Conservation (phyloP, 1,140 invertebrate species). For the Drosophila eugracilis region DNA sequence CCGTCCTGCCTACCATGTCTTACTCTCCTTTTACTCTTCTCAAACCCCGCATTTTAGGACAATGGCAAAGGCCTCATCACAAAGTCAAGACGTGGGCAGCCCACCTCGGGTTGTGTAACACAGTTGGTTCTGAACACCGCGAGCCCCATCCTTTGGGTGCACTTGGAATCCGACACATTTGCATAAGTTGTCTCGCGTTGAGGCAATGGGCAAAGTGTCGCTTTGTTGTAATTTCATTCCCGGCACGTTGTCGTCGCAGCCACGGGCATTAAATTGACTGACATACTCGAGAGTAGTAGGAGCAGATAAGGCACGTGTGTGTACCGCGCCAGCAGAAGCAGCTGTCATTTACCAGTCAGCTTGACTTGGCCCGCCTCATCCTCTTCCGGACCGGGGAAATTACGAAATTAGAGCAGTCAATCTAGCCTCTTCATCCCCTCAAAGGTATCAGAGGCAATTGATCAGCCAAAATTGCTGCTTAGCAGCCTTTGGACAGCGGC, state of each 20-base stretch:
- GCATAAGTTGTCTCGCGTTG: conserved; percentile 50
- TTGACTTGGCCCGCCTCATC: conserved; percentile 2
- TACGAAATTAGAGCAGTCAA: conserved; percentile 57
- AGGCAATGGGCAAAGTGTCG: conserved; percentile 55
- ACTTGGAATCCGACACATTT: conserved; percentile 41
- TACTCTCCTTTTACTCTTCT: not conserved
- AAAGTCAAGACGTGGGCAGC: conserved; percentile 49
- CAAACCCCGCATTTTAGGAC: conserved; percentile 1
- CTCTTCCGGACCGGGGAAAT: conserved; percentile 34
- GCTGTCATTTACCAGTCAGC: conserved; percentile 63
- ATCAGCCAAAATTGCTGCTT: conserved; percentile 60
- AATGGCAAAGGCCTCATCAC: conserved; percentile 32
- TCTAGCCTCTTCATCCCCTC: conserved; percentile 28
- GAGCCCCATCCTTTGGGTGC: conserved; percentile 5
- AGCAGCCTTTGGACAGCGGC: conserved; percentile 26
- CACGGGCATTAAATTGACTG: conserved; percentile 61
- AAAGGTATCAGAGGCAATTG: conserved; percentile 61
- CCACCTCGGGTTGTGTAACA: conserved; percentile 31
- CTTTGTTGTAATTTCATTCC: conserved; percentile 63
- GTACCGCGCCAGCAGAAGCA: conserved; percentile 30
- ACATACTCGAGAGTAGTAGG: not conserved
- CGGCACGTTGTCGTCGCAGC: conserved; percentile 59
- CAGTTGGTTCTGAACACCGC: conserved; percentile 1
- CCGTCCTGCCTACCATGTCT: conserved; percentile 8
- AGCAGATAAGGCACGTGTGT: conserved; percentile 70